Base-by-base conservation (phyloP, 1,140 invertebrate species). In the Trachymyrmex cornetzi region DNA sequence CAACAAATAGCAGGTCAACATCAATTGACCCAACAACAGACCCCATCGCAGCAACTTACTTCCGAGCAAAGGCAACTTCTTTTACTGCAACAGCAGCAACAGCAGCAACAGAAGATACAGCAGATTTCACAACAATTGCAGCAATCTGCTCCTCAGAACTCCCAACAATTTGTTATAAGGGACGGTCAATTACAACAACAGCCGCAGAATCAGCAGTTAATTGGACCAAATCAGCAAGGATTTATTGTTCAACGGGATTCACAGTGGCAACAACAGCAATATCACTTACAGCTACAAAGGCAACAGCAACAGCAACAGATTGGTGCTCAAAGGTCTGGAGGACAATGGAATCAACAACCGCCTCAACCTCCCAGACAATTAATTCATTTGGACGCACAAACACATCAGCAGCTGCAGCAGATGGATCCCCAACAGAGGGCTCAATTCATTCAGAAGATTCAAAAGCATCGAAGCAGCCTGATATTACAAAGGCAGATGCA, bases 321-420 rank as follows among this genome's bases (percentile, higher is more conserved):
- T 30, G 93, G 93, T 2, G 93, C 94, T 48, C 92, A 94, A 69
- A 94, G 95, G 82, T 93, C 95, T 3, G 92, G 92, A 11, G 93
- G 93, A 19, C 95, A 95, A 61, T 95, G 95, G 94, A 91, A 93
- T 24, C 95, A 96, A 72, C 96, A 96, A 74, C 94, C 94, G 5
- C 93, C 93, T 3, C 94, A 95, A 66, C 96, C 94, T 3, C 95
- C 96, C 24, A 94, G 96, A 72, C 97, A 98, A 88, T 95, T 97
- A 53, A 98, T 98, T 75, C 97, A 97, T 71, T 94, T 98, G 77
- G 97, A 98, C 92, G 97, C 97, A 7, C 97, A 98, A 87, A 98
- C 97, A 4, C 97, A 98, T 91, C 97, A 97, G n/a, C 97, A 98
- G 87, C 93, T 98, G 38, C 97, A 98, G 91, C 97, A 98, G 79